phyloP scores from a whole-genome alignment of 2,888 invertebrate species.

The Lasioglossum morio region DNA sequence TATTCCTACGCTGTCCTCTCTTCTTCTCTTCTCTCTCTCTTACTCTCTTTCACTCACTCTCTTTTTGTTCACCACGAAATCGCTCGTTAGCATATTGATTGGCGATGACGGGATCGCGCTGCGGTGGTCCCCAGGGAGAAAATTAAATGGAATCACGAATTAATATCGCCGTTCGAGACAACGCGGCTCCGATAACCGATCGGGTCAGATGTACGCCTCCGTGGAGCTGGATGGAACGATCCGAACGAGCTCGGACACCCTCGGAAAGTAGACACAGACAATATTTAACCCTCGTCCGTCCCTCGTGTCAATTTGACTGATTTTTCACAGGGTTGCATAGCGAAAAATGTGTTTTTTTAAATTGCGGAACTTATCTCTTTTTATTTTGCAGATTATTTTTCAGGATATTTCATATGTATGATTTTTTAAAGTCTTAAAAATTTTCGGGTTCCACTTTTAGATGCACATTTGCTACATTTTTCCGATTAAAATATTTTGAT shows the following conservation, averaged over 20 bases:
- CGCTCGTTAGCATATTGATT: constrained; percentile 84
- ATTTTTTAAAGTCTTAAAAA: no score
- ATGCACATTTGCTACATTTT: no score
- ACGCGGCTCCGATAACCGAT: constrained; percentile 47
- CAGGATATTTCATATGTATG: no score
- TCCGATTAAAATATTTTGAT: no score
- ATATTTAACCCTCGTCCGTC: not conserved
- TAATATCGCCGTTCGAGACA: constrained; percentile 69
- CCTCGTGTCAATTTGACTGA: not conserved
- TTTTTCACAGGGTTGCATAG: not conserved
- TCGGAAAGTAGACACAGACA: not conserved
- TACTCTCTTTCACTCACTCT: not conserved
- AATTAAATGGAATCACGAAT: constrained; percentile 79
- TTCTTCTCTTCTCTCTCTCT: not conserved
- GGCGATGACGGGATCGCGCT: constrained; percentile 81
- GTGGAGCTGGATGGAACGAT: not conserved
- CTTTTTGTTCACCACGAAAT: constrained; percentile 68
- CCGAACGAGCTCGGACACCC: not conserved
- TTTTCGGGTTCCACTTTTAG: no score
- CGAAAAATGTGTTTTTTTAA: no score
- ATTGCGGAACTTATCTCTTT: no score
- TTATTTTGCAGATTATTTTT: no score
- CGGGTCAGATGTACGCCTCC: not conserved
- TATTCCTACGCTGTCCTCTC: constrained; percentile 10
- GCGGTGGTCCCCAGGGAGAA: constrained; percentile 67